These are phyloP conservation scores for Xestobium rufovillosum DNA, from an alignment of 2,888 invertebrate species.

Conservation along the genomic window DNA sequence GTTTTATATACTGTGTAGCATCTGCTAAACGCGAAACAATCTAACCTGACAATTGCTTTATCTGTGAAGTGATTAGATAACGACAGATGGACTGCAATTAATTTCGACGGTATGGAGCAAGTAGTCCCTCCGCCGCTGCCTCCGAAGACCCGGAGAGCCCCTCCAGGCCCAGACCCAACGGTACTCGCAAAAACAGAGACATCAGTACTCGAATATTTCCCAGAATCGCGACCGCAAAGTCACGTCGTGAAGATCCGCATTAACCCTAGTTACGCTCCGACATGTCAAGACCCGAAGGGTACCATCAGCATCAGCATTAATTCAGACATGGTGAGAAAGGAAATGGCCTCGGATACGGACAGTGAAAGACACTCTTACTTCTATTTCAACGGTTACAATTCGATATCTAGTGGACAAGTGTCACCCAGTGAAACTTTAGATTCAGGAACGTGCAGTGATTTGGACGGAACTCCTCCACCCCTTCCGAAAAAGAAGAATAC, in stretches of 20 bases:
- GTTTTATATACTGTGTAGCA: too few relatives aligned
- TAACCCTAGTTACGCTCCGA: constrained; percentile 48
- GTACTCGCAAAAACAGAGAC: constrained; percentile 37
- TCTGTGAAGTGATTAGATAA: too few relatives aligned
- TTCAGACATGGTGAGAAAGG: constrained; percentile 22
- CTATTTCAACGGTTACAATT: constrained; percentile 54
- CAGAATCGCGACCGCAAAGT: constrained; percentile 23
- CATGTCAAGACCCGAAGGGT: constrained; percentile 10
- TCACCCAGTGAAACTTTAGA: constrained; percentile 77
- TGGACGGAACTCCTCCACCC: constrained; percentile 66
- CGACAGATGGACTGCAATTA: too few relatives aligned
- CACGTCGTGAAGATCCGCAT: constrained; percentile 68
- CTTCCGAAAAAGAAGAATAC: constrained; percentile 56
- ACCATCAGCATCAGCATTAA: constrained; percentile 9
- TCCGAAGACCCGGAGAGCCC: constrained; percentile 46
- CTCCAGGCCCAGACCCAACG: constrained; percentile 30
- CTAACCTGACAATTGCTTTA: too few relatives aligned
- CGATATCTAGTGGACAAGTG: constrained; percentile 73
- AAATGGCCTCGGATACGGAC: constrained; percentile 29
- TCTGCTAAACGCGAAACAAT: too few relatives aligned
- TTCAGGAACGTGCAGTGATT: constrained; percentile 78
- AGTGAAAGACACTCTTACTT: constrained; percentile 45
- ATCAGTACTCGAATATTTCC: too few relatives aligned
- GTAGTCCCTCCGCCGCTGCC: constrained; percentile 51
- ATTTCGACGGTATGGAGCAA: constrained; percentile 52